Evolutionary conservation across 2,888 invertebrate genomes (phyloP), one percentile per base, ranked within the genome.

Genomic region (Strigamia transsilvanica): DNA sequence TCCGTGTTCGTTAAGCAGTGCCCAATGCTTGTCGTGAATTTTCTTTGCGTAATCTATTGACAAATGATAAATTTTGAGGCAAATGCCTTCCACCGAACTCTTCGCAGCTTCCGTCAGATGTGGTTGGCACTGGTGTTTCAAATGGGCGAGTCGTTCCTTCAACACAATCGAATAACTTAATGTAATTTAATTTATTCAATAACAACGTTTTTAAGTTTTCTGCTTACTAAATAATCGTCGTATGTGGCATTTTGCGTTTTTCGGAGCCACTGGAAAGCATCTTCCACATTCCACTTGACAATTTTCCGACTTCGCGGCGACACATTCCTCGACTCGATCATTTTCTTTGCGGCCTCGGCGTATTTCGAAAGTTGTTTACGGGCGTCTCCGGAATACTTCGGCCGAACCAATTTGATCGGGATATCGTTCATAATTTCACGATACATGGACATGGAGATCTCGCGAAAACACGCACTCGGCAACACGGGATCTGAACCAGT

Each of bases 221-320:
- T 32, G 85, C 85, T 85, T 84, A 89, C 89, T 85, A 94, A 93
- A 88, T 96, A 97, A 88, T 97, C 96, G 88, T 97, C 96, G 88
- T 96, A 97, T 2, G 95, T 96, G 13, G 97, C 97, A 82, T 96
- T 97, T 41, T 96, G 94, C 12, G 97, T 97, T 86, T 94, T 92
- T 87, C 98, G 91, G 80, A 98, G 88, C 98, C 98, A 98, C 85
- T 95, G 95, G 88, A 98, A 97, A 32, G 97, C 98, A 86, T 98
- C 98, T 87, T 98, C 98, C 0, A 97, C 97, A 90, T 98, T 97
- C 98, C 98, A 98, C 88, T 98, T 98, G 0, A 99, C 98, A 15
- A 98, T 94, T 89, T 98, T 98, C 84, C 98, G 91, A 87, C 97
- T 96, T 87, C 98, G 97, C 0, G 96, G 92, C 34, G 96, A 94